Evolutionary conservation across 1,140 invertebrate genomes (phyloP), one percentile per base, ranked within the genome.

Genomic region (Latrodectus geometricus): DNA sequence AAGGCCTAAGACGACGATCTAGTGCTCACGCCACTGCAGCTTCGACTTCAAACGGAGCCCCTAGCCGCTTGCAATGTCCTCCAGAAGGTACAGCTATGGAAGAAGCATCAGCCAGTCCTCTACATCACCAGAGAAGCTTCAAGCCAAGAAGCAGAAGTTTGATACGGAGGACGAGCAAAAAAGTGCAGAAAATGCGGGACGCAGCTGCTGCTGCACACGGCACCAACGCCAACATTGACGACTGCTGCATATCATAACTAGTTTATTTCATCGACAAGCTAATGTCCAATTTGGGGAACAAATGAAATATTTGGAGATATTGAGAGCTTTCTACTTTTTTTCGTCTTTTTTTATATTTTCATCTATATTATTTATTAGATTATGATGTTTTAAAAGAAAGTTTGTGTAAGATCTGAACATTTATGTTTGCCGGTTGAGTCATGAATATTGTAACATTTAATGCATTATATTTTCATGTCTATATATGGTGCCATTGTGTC

Each of bases 101-200:
- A 11, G 84, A 88, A 14, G 90, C 90, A 1, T 8, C 21, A 14
- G 65, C 90, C 90, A 87, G 89, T 89, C 88, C 50, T 79, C 12
- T 35, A 66, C 77, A 88, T 85, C 83, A 89, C 76, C 85, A 89
- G 88, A 72, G 35, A 90, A 91, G 78, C 91, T 73, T 90, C 88
- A 95, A 95, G 88, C 95, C 94, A 0, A 91, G 95, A 65, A 94
- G 94, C 89, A 93, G 95, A 78, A 95, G 95, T 87, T 92, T 96
- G 75, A 96, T 96, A 87, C 93, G 95, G 88, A 92, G 95, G 72
- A 94, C 94, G 65, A 95, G 94, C 88, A 92, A 95, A 87, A 96
- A 96, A 91, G 95, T 86, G 95, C 95, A 75, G 85, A 90, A 85
- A 21, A 87, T 66, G 87, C 88, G 81, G 79, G 79, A 87, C 14